Evolutionary conservation across 2,797 vertebrate genomes (phyloP).

Genomic region (Epinephelus coioides): DNA sequence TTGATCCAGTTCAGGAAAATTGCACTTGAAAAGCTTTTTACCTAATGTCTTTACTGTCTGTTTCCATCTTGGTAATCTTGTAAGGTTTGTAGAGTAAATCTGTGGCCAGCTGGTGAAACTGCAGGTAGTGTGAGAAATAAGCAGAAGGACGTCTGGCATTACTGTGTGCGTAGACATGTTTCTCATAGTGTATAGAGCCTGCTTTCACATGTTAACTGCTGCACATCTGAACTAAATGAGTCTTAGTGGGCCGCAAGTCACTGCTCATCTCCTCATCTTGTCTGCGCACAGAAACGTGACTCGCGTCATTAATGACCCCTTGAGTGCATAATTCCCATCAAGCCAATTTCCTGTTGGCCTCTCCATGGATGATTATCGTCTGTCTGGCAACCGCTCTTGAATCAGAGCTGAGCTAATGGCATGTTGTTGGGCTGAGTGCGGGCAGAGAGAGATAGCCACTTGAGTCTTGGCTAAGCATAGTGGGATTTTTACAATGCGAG

Average conservation of each 20-base stretch:
- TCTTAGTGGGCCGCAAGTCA: neutral
- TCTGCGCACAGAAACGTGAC: constrained; percentile 11
- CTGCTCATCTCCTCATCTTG: neutral
- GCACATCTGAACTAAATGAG: neutral
- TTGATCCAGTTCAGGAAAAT: neutral
- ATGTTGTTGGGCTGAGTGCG: constrained; percentile 27
- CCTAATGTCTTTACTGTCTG: neutral
- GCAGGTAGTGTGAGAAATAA: neutral
- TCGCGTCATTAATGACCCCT: constrained; percentile 5
- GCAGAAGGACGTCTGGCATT: neutral
- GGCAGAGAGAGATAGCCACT: constrained; percentile 31
- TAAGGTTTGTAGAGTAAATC: neutral
- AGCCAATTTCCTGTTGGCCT: constrained; percentile 31
- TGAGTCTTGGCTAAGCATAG: constrained; percentile 20
- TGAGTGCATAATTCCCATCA: constrained; percentile 23
- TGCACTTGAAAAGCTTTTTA: neutral
- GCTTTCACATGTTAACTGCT: neutral
- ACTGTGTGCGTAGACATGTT: too few species aligned
- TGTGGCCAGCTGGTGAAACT: constrained; percentile 1
- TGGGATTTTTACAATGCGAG: constrained; percentile 12
- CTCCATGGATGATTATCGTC: constrained; percentile 34
- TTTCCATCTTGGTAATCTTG: neutral
- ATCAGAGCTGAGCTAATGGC: constrained; percentile 39
- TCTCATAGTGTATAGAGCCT: neutral
- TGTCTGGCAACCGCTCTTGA: constrained; percentile 34